Evolutionary conservation across 2,797 vertebrate species (phyloP).

Genomic region (Chelmon rostratus): DNA sequence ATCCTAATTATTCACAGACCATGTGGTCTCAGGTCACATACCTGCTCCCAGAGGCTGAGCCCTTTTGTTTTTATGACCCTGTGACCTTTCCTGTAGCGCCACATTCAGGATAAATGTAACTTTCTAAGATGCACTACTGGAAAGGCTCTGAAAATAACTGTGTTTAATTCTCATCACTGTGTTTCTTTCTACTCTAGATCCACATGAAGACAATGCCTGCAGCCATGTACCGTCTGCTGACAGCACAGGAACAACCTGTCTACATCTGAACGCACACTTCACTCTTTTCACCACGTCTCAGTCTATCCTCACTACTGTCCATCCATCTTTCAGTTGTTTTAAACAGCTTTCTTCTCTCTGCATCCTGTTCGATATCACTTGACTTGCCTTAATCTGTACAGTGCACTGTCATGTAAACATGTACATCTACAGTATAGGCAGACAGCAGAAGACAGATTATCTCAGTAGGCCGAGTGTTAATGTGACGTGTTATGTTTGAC

Average conservation of each 20-base stretch:
- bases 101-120: background rate
- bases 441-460: conserved; percentile 72
- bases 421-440: conserved; percentile 41
- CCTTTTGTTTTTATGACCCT: background rate
- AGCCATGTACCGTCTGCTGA: conserved; percentile 98
- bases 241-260: conserved; percentile 91
- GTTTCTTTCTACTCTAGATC: conserved; percentile 85
- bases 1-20: background rate
- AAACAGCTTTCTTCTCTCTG: conserved; percentile 33
- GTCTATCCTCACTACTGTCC: conserved; percentile 24
- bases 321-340: conserved; percentile 35
- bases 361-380: conserved; percentile 69
- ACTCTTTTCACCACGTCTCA: conserved; percentile 9
- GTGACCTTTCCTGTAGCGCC: background rate
- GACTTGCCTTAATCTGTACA: conserved; percentile 86
- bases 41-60: background rate
- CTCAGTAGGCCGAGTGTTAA: conserved; percentile 68
- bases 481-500: conserved; percentile 73
- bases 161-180: background rate
- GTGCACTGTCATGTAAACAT: conserved; percentile 61
- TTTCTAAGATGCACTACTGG: background rate
- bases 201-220: conserved; percentile 99
- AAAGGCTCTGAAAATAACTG: background rate
- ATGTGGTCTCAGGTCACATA: background rate
- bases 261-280: conserved; percentile 80